Evolutionary conservation across 2,888 invertebrate genomes (phyloP), one percentile per base, ranked within the genome.

Genomic region (Steinernema scapterisci): DNA sequence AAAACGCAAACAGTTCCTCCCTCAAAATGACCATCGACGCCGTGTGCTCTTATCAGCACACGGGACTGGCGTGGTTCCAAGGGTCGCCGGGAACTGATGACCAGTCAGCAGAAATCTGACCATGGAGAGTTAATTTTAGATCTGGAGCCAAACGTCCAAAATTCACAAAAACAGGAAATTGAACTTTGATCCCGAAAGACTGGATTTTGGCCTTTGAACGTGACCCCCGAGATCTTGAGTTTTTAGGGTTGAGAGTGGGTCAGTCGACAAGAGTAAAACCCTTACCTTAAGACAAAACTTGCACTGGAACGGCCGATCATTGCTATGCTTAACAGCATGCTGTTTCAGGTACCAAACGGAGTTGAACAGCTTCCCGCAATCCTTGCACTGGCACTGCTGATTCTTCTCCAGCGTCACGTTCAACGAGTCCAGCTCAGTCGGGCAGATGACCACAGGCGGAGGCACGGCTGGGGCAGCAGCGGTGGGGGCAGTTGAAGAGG

Each of bases 231-330:
- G n/a, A n/a, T n/a, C n/a, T n/a, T n/a, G n/a, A n/a, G n/a, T n/a
- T n/a, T n/a, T n/a, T n/a, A n/a, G n/a, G n/a, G n/a, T n/a, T n/a
- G n/a, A n/a, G n/a, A n/a, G n/a, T n/a, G n/a, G n/a, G n/a, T n/a
- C n/a, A n/a, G n/a, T n/a, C n/a, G n/a, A n/a, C n/a, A n/a, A n/a
- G n/a, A n/a, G n/a, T n/a, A n/a, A n/a, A n/a, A n/a, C n/a, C 16
- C 73, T 72, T 56, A 84, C 84, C 80, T 87, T 87, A 75, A 80
- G 80, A 77, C 87, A 87, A 76, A 83, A 87, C 70, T 85, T 85
- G 82, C 87, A 87, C 73, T 86, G 83, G 81, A 87, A 87, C 0
- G 87, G 87, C n/a, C 87, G 78, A 52, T 87, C 87, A 73, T 86
- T 87, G 72, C 82, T 82, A 78, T 87, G 87, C 76, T 86, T 86